These are phyloP conservation scores for Kryptopterus vitreolus DNA, from an alignment of 2,797 vertebrate species.

Conservation along the genomic window DNA sequence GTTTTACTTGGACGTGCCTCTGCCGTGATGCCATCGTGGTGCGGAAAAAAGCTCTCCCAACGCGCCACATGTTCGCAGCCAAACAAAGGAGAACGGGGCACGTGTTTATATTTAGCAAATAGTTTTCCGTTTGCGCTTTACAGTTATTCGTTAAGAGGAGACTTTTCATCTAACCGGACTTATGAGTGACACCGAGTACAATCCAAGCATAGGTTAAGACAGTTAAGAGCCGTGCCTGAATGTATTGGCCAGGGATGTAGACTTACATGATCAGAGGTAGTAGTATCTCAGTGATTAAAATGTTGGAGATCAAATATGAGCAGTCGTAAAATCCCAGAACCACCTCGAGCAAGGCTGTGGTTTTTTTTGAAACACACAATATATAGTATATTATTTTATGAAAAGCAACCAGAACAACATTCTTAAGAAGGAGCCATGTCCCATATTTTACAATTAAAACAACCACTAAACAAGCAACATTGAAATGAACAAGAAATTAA, in stretches of 20 bases:
- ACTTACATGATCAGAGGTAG: not conserved
- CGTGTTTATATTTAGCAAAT: not conserved
- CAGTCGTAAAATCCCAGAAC: no score
- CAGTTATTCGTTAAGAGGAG: not conserved
- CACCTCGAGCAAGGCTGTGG: no score
- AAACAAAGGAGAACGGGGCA: not conserved
- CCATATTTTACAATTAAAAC: no score
- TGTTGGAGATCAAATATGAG: no score
- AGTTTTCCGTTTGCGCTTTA: not conserved
- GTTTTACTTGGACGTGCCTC: slow-evolving; percentile 6
- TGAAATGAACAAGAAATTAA: no score
- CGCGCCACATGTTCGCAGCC: not conserved
- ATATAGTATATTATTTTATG: no score
- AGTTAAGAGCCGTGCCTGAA: not conserved
- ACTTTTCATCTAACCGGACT: not conserved
- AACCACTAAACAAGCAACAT: no score
- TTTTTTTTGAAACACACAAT: no score
- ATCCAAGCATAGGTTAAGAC: not conserved
- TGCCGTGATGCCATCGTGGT: not conserved
- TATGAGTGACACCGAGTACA: not conserved
- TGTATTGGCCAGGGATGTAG: not conserved
- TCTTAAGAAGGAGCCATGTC: no score
- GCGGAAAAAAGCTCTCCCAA: not conserved
- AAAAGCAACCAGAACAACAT: no score
- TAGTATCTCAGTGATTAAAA: no score